These are phyloP conservation scores for Danio kyathit DNA, from an alignment of 2,797 vertebrate genomes.

Conservation along the genomic window DNA sequence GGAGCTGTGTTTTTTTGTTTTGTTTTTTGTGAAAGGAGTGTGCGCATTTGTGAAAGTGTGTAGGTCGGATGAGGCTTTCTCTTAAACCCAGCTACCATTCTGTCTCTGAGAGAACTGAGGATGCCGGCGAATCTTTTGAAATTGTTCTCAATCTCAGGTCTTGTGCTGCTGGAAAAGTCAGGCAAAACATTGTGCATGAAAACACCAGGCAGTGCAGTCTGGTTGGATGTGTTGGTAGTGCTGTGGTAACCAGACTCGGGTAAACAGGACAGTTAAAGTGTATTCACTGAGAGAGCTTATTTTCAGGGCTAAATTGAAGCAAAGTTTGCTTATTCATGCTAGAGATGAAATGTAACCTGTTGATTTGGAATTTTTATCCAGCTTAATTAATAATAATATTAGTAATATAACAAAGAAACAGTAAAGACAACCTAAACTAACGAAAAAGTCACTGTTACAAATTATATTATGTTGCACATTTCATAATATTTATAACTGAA, in stretches of 20 bases:
- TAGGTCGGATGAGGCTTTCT: background rate
- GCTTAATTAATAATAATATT: no score
- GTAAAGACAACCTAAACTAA: no score
- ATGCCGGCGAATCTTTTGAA: conserved; percentile 29
- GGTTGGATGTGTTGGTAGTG: conserved; percentile 18
- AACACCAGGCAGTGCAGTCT: conserved; percentile 72
- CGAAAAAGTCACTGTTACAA: no score
- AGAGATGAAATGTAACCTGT: background rate
- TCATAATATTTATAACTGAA: no score
- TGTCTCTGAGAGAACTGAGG: background rate
- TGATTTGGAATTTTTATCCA: no score
- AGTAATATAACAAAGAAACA: no score
- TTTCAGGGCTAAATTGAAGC: background rate
- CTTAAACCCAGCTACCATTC: conserved; percentile 12
- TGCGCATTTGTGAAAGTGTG: background rate
- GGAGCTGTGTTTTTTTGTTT: background rate
- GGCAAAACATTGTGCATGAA: background rate
- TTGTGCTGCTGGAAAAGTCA: background rate
- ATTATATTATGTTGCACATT: no score
- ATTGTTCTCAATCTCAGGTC: conserved; percentile 1
- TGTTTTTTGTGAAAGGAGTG: background rate
- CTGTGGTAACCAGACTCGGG: conserved; percentile 33
- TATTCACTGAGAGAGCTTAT: background rate
- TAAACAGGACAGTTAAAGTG: conserved; percentile 10
- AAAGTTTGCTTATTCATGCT: background rate